phyloP scores from a whole-genome alignment of 2,113 vertebrate species.

The Gymnorhina tibicen region DNA sequence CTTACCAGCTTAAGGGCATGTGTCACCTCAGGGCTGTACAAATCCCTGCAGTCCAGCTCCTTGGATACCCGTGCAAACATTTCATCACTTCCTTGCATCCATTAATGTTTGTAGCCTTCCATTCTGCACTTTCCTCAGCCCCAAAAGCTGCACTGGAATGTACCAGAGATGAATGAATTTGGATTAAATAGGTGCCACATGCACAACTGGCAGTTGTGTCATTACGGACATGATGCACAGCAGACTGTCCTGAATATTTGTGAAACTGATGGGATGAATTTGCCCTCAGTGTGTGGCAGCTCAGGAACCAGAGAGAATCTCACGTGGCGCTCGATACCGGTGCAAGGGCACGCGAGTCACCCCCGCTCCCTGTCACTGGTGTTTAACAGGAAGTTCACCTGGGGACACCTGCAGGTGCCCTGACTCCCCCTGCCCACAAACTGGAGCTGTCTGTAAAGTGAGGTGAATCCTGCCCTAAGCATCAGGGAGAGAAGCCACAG shows the following conservation, averaged over 20 bases:
- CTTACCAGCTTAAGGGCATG: rapidly evolving
- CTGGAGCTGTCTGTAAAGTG: not conserved
- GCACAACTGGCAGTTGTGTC: not conserved
- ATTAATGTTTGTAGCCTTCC: not conserved
- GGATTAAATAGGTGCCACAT: not conserved
- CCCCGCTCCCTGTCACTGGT: not conserved
- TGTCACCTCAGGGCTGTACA: not conserved
- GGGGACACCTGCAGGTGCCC: not conserved
- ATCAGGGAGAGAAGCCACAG: not conserved
- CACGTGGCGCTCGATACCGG: not conserved
- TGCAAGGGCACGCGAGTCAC: not conserved
- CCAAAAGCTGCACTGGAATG: not conserved
- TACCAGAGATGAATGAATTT: not conserved
- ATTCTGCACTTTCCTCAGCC: not conserved
- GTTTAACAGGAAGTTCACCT: not conserved
- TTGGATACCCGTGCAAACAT: not conserved
- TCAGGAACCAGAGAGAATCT: not conserved
- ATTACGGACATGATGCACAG: rapidly evolving
- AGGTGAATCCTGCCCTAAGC: not conserved
- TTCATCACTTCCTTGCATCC: not conserved
- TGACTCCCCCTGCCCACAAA: not conserved
- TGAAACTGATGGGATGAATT: not conserved
- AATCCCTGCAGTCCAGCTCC: not conserved
- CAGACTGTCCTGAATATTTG: not conserved
- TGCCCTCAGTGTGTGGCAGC: not conserved